These are phyloP conservation scores for Apodemia mormo DNA, from an alignment of 2,888 invertebrate species.

Conservation along the genomic window DNA sequence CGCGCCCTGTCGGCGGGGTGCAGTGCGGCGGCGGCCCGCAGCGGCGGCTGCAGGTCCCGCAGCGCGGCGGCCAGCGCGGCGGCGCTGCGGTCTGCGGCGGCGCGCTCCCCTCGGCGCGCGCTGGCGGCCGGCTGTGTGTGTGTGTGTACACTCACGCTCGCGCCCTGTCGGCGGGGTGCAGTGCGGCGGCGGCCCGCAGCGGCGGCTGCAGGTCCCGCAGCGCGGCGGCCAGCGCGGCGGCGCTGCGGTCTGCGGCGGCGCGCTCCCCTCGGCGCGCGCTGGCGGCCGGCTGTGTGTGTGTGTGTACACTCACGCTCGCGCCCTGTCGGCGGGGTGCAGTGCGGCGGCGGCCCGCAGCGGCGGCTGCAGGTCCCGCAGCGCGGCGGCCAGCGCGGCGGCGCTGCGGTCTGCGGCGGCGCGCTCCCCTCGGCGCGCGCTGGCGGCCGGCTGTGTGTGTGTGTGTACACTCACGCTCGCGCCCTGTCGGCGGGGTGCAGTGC, in stretches of 20 bases:
- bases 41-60: constrained; percentile 87
- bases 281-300: constrained; percentile 91
- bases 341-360: constrained; percentile 91
- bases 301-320: too few relatives aligned
- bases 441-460: constrained; percentile 85
- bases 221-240: constrained; percentile 89
- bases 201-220: constrained; percentile 88
- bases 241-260: constrained; percentile 89
- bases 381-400: constrained; percentile 90
- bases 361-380: constrained; percentile 87
- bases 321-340: constrained; percentile 89
- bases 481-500: constrained; percentile 80
- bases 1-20: constrained; percentile 62
- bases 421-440: constrained; percentile 91
- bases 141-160: too few relatives aligned
- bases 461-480: constrained; percentile 33
- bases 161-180: constrained; percentile 91
- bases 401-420: constrained; percentile 89
- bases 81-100: constrained; percentile 89
- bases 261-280: constrained; percentile 92
- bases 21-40: constrained; percentile 90
- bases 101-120: constrained; percentile 89
- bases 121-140: constrained; percentile 93
- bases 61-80: constrained; percentile 90
- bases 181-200: constrained; percentile 90